These are phyloP conservation scores for Zaprionus inermis DNA, from an alignment of 1,140 invertebrate species.

Conservation along the genomic window DNA sequence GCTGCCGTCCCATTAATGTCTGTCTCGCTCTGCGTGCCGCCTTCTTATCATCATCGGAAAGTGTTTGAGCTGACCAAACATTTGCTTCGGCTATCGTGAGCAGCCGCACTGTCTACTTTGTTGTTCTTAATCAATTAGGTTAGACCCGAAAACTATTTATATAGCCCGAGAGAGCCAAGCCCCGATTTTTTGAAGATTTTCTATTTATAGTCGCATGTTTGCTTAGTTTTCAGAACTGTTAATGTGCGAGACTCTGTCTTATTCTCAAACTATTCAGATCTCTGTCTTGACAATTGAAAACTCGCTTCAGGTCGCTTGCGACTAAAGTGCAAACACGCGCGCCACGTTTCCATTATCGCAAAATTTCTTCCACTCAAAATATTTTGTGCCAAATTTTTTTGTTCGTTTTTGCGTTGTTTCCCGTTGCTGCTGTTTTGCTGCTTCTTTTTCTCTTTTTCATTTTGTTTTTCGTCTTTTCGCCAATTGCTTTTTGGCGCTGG, in stretches of 20 bases:
- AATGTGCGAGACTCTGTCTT: background rate
- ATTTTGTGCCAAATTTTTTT: constrained; percentile 46
- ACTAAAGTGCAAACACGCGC: constrained; percentile 74
- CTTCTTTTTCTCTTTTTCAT: constrained; percentile 2
- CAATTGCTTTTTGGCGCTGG: constrained; percentile 6
- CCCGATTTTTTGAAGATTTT: background rate
- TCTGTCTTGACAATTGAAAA: constrained; percentile 2
- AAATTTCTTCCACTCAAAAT: constrained; percentile 30
- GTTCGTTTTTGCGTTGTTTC: constrained; percentile 22
- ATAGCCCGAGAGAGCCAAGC: constrained; percentile 1
- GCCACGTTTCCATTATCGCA: constrained; percentile 58
- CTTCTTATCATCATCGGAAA: constrained; percentile 20
- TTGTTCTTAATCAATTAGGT: constrained; percentile 39
- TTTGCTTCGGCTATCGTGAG: constrained; percentile 23
- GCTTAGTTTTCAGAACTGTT: background rate
- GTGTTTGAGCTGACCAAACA: constrained; percentile 36
- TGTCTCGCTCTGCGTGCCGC: background rate
- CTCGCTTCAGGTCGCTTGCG: constrained; percentile 15
- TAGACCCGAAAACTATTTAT: constrained; percentile 28
- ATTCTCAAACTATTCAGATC: background rate
- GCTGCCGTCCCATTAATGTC: background rate
- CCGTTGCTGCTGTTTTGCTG: too few species aligned
- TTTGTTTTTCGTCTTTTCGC: constrained; percentile 20
- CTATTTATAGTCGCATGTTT: constrained; percentile 4
- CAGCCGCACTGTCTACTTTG: constrained; percentile 16